A percentile compares a stretch with the other conserved stretches of the same genome.
Evolutionary conservation across 2,113 vertebrate species (phyloP).

Genomic region (Actinemys pallida): DNA sequence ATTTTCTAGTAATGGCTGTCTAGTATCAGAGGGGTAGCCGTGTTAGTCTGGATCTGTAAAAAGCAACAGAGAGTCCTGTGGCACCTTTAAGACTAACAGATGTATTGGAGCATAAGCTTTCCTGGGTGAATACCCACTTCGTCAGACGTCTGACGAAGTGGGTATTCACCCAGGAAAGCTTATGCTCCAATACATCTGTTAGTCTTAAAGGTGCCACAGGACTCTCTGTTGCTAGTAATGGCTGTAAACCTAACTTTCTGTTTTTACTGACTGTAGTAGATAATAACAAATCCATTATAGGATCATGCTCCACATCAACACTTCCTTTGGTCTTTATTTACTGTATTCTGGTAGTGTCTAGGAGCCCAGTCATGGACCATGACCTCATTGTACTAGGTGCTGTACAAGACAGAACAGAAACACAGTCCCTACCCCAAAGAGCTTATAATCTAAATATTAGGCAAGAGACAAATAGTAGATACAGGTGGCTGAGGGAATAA

Average conservation of each 20-base stretch:
- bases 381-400: rapidly evolving
- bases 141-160: no score
- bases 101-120: no score
- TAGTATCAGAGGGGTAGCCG: no score
- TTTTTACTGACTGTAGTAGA: background rate
- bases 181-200: no score
- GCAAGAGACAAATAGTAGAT: background rate
- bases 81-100: no score
- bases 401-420: background rate
- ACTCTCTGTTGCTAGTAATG: background rate
- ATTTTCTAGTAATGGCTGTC: background rate
- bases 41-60: no score
- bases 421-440: background rate
- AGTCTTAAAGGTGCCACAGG: no score
- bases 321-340: background rate
- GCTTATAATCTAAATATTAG: background rate
- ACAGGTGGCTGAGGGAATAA: background rate
- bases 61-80: no score
- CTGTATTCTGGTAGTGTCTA: background rate
- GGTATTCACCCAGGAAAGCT: no score
- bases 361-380: background rate
- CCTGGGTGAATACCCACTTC: no score
- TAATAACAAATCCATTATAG: background rate
- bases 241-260: background rate
- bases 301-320: background rate